These are phyloP conservation scores for Neosilurus mollespiculum DNA, from an alignment of 2,797 vertebrate species.

Conservation along the genomic window DNA sequence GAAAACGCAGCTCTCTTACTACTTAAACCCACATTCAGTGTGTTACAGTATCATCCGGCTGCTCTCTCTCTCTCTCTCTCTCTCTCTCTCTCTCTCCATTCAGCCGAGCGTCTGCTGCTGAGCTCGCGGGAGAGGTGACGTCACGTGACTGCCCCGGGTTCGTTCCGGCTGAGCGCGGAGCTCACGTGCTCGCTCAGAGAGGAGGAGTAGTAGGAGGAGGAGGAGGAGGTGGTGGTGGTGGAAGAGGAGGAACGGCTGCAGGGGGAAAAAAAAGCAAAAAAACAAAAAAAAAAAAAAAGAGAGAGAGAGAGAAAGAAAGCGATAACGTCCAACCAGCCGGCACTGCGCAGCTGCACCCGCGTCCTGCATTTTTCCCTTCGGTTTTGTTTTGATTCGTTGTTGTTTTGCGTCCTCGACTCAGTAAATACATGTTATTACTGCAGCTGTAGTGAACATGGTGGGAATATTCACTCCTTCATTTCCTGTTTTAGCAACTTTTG, in stretches of 20 bases:
- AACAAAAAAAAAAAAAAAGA: slow-evolving; percentile 60
- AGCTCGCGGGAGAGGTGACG: slow-evolving; percentile 70
- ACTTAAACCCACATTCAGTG: neutral
- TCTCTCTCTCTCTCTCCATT: neutral
- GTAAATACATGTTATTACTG: slow-evolving; percentile 26
- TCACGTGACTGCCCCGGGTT: slow-evolving; percentile 80
- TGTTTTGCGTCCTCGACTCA: slow-evolving; percentile 41
- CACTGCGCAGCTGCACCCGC: slow-evolving; percentile 57
- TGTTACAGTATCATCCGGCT: no score
- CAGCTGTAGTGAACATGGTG: slow-evolving; percentile 16
- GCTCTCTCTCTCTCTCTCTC: neutral
- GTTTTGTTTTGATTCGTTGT: slow-evolving; percentile 59
- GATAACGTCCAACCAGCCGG: slow-evolving; percentile 73
- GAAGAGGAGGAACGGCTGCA: slow-evolving; percentile 19
- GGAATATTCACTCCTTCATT: slow-evolving; percentile 9
- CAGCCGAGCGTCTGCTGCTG: slow-evolving; percentile 18
- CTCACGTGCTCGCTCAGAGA: slow-evolving; percentile 51
- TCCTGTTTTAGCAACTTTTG: slow-evolving; percentile 20
- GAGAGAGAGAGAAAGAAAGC: slow-evolving; percentile 66
- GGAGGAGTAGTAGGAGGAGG: slow-evolving; percentile 32
- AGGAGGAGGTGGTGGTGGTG: slow-evolving; percentile 38
- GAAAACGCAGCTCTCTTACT: neutral
- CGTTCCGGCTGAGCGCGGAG: slow-evolving; percentile 77
- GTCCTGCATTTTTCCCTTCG: slow-evolving; percentile 42
- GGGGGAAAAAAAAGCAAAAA: slow-evolving; percentile 52